A percentile compares a stretch with the other conserved stretches of the same genome.
phyloP scores from a whole-genome alignment of 2,888 invertebrate species.

The Neoascia interrupta region DNA sequence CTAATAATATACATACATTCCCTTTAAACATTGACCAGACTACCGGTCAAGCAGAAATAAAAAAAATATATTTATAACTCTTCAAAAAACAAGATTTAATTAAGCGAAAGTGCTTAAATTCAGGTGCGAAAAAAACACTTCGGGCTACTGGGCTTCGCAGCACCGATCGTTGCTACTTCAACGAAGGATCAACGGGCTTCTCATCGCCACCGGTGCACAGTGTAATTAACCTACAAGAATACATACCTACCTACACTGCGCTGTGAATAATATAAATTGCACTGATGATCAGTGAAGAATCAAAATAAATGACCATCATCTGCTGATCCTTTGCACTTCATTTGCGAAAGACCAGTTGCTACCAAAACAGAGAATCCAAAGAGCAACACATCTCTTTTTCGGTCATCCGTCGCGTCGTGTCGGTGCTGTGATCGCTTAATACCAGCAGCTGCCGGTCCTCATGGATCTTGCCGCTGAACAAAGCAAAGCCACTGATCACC shows the following conservation, averaged over 20 bases:
- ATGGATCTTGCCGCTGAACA: conserved; percentile 13
- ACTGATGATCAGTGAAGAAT: conserved; percentile 65
- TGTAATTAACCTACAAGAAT: conserved; percentile 53
- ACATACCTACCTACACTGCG: background rate
- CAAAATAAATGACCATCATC: conserved; percentile 67
- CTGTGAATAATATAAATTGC: conserved; percentile 64
- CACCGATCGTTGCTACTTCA: conserved; percentile 10
- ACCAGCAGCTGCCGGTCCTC: conserved; percentile 60
- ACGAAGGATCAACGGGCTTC: conserved; percentile 33
- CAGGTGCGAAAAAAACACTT: conserved; percentile 58
- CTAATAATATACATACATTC: too few relatives aligned
- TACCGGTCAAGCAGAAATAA: too few relatives aligned
- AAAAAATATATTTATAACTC: too few relatives aligned
- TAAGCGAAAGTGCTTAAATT: conserved; percentile 48
- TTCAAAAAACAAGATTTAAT: conserved; percentile 35
- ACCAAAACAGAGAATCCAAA: background rate
- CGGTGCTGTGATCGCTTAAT: conserved; percentile 38
- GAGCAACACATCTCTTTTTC: background rate
- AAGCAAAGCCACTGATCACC: conserved; percentile 57
- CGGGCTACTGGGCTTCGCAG: conserved; percentile 52
- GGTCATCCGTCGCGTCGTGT: background rate
- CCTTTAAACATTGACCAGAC: too few relatives aligned
- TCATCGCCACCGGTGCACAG: conserved; percentile 7
- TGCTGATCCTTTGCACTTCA: conserved; percentile 59
- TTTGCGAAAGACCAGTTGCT: conserved; percentile 61